Percentiles rank a stretch among this genome's conserved stretches.
These are phyloP conservation scores for Cotesia glomerata DNA, from an alignment of 1,140 invertebrate species.

Conservation along the genomic window DNA sequence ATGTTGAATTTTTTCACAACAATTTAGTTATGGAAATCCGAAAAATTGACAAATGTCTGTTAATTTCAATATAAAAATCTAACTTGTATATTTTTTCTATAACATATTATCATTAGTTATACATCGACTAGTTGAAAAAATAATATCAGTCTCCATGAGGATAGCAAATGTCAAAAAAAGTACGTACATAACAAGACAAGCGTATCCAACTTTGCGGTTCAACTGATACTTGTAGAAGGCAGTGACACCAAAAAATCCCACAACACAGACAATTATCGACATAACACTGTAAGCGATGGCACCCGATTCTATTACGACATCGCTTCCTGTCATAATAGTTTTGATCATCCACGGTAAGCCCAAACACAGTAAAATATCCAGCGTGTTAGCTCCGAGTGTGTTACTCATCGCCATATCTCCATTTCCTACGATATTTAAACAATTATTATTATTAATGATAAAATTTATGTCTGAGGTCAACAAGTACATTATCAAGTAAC, in stretches of 20 bases:
- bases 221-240: slow-evolving; percentile 67
- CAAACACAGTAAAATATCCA: slow-evolving; percentile 86
- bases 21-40: too few relatives aligned
- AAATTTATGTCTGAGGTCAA: background rate
- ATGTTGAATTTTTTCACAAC: too few relatives aligned
- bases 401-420: slow-evolving; percentile 86
- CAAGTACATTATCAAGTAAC: too few relatives aligned
- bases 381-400: slow-evolving; percentile 81
- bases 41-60: too few relatives aligned
- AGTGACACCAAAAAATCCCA: slow-evolving; percentile 66
- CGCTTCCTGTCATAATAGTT: slow-evolving; percentile 65
- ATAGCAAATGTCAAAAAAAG: slow-evolving; percentile 71
- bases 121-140: slow-evolving; percentile 57
- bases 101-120: slow-evolving; percentile 52
- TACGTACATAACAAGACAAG: slow-evolving; percentile 67
- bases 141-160: slow-evolving; percentile 66
- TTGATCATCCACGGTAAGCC: slow-evolving; percentile 85
- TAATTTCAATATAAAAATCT: too few relatives aligned
- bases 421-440: slow-evolving; percentile 68
- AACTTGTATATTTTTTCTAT: background rate
- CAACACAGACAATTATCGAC: slow-evolving; percentile 67
- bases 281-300: slow-evolving; percentile 72
- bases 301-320: slow-evolving; percentile 66
- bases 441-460: slow-evolving; percentile 1
- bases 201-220: slow-evolving; percentile 66